These are phyloP conservation scores for Caradrina kadenii DNA, from an alignment of 2,888 invertebrate genomes.

Conservation along the genomic window DNA sequence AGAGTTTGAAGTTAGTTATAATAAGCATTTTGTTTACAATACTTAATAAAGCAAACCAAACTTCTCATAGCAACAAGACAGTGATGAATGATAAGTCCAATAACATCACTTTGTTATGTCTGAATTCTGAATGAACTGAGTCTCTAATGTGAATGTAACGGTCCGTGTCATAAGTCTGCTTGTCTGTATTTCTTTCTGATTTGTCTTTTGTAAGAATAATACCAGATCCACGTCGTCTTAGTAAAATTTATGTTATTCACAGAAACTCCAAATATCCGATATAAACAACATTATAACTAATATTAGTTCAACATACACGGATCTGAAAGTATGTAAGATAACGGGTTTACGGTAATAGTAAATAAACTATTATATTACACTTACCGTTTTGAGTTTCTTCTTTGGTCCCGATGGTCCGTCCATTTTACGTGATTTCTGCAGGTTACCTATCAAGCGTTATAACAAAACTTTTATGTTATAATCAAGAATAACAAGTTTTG, in stretches of 20 bases:
- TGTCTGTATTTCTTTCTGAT: slow-evolving; percentile 1
- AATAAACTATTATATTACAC: slow-evolving; percentile 59
- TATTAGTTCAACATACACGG: slow-evolving; percentile 19
- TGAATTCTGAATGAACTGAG: slow-evolving; percentile 6
- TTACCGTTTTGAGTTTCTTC: slow-evolving; percentile 88
- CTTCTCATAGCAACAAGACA: slow-evolving; percentile 1
- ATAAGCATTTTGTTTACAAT: not conserved
- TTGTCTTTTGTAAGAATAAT: not conserved
- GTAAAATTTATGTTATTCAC: not conserved
- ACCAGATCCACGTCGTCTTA: not conserved
- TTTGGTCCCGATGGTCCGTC: slow-evolving; percentile 85
- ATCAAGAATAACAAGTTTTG: slow-evolving; percentile 5
- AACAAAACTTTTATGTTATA: slow-evolving; percentile 28
- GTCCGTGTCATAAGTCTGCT: not conserved
- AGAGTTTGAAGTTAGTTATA: not conserved
- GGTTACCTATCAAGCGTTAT: slow-evolving; percentile 18
- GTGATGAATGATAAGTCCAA: slow-evolving; percentile 1
- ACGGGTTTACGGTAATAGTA: not conserved
- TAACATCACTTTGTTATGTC: not conserved
- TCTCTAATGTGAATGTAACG: not conserved
- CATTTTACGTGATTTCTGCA: slow-evolving; percentile 63
- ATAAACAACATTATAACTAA: not conserved
- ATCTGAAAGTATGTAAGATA: slow-evolving; percentile 4
- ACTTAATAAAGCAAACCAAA: not conserved
- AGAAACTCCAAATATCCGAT: not conserved